Conservation (phyloP, 92 coral and sea anemone species). For the Desmophyllum pertusum region DNA sequence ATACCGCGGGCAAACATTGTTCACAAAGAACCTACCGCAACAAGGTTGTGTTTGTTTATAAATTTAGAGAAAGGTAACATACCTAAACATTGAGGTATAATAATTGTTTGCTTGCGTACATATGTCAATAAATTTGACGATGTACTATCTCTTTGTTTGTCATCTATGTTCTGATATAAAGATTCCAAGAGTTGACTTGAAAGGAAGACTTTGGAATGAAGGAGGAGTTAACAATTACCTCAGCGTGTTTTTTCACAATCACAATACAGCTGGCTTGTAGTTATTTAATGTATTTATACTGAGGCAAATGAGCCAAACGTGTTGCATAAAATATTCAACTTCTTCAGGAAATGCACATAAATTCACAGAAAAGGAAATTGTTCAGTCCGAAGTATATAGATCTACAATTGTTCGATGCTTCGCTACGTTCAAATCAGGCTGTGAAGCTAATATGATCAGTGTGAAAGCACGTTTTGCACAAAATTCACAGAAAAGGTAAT, state of each 20-base stretch:
- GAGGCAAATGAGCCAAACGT: background rate
- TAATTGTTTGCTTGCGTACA: background rate
- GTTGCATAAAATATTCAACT: constrained; percentile 3
- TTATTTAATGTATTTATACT: background rate
- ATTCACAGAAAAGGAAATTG: background rate
- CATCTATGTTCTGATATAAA: background rate
- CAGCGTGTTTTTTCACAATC: background rate
- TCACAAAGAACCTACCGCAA: background rate
- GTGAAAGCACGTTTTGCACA: too few relatives aligned
- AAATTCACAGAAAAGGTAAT: background rate
- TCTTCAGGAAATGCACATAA: background rate
- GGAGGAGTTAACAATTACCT: background rate
- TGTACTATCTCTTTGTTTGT: background rate
- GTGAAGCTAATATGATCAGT: background rate
- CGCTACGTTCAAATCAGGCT: too few relatives aligned
- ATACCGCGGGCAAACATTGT: background rate
- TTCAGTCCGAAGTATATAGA: background rate
- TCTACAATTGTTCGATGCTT: background rate
- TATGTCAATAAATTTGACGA: background rate
- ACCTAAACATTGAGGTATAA: background rate
- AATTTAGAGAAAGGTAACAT: background rate
- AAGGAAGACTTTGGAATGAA: background rate
- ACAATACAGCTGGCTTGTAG: background rate
- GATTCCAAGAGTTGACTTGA: background rate
- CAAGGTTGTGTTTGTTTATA: background rate